phyloP scores from a whole-genome alignment of 2,113 vertebrate species.

The Phrynosoma platyrhinos region DNA sequence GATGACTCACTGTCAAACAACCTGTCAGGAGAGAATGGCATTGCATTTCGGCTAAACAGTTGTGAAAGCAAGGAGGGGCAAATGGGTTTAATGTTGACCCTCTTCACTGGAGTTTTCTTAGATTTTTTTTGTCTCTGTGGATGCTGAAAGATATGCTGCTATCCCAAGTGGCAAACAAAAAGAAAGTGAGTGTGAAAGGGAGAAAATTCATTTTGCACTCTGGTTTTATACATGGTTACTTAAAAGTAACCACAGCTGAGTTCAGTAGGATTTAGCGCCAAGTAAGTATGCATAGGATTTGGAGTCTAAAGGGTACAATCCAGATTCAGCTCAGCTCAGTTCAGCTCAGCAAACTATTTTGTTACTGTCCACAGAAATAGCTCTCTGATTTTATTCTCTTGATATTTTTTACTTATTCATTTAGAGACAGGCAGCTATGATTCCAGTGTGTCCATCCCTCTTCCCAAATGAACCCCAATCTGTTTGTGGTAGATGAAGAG shows the following conservation, averaged over 20 bases:
- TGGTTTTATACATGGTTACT: constrained; percentile 7
- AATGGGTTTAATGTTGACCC: constrained; percentile 39
- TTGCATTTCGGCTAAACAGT: constrained; percentile 45
- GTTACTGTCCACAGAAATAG: not conserved
- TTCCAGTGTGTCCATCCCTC: constrained; percentile 46
- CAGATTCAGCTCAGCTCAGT: not conserved
- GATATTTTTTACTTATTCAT: constrained; percentile 32
- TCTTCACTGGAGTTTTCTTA: constrained; percentile 56
- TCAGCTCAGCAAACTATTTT: not conserved
- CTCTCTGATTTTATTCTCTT: not conserved
- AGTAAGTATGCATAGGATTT: constrained; percentile 18
- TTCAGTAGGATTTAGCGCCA: not conserved
- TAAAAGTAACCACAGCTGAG: not conserved
- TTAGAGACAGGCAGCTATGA: constrained; percentile 45
- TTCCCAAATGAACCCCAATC: constrained; percentile 43
- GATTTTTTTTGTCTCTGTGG: constrained; percentile 51
- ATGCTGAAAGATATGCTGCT: constrained; percentile 44
- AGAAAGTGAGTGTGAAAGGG: constrained; percentile 7
- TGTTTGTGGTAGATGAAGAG: not conserved
- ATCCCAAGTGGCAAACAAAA: constrained; percentile 37
- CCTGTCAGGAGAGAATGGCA: constrained; percentile 34
- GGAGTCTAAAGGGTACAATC: not conserved
- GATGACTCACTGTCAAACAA: constrained; percentile 37
- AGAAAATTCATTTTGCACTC: not conserved
- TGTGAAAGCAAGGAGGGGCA: constrained; percentile 12